Evolutionary conservation across 2,113 vertebrate genomes (phyloP), one percentile per base, ranked within the genome.

Genomic region (Rhea americana): DNA sequence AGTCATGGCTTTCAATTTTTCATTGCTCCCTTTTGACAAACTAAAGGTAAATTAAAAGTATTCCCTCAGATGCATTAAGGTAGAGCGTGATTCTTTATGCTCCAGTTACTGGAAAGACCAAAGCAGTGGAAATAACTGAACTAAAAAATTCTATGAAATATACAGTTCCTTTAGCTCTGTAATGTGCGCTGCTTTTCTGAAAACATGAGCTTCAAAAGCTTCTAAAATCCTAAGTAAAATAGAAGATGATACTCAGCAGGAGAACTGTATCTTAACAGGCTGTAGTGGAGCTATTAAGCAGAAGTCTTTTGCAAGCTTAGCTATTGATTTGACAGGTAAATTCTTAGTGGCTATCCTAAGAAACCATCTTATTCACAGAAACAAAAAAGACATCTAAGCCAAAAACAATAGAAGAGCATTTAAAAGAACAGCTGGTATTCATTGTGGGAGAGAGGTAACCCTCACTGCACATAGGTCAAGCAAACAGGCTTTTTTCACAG

Each of bases 61-160:
- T 96, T 97, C 89, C 89, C 92, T 96, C 51, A 59, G 90, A 94
- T 92, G 88, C 91, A 92, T 91, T 97, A 97, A 96, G 93, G 91
- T 91, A 96, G 58, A 87, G 41, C 45, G 68, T 78, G 72, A 97
- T 96, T 97, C 56, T 92, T 97, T 97, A 95, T 96, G 96, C 94
- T 97, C 93, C 76, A 97, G 78, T 97, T 97, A 95, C 90, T 94
- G 51, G 73, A 92, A 96, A 96, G 96, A 88, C 53, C 89, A 97
- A 47, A 95, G 74, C 77, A 90, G 73, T 96, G 91, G 94, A 97
- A 97, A 96, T 93, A 96, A 96, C 71, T 2, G 32, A 96, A 92
- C 53, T 91, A 94, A 96, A 93, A 96, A 96, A 96, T 96, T 65
- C 92, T 95, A 68, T 95, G 67, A 96, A 96, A 95, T 94, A 96